These are phyloP conservation scores for Rhyacichthys aspro DNA, from an alignment of 2,797 vertebrate genomes.

Conservation along the genomic window DNA sequence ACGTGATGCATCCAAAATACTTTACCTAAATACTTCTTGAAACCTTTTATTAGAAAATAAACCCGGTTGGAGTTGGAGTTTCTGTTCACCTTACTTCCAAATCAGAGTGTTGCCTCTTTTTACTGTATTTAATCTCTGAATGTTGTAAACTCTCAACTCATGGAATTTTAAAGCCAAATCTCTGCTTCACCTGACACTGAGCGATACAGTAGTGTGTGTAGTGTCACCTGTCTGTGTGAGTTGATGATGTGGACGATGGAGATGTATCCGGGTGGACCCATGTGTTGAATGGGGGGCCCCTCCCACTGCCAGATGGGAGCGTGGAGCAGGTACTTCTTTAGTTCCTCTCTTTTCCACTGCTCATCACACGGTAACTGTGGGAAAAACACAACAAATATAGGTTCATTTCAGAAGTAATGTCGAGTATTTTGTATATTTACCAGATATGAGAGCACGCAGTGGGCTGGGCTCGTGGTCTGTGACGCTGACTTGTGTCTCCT, in stretches of 20 bases:
- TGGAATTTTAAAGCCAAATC: too few species aligned
- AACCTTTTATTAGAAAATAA: too few species aligned
- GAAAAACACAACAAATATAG: constrained; percentile 1
- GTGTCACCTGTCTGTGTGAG: constrained; percentile 71
- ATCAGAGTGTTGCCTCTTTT: too few species aligned
- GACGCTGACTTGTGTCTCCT: constrained; percentile 71
- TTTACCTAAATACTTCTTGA: too few species aligned
- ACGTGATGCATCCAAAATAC: too few species aligned
- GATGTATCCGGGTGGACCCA: constrained; percentile 78
- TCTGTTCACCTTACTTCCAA: too few species aligned
- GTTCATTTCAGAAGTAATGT: too few species aligned
- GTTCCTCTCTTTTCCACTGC: constrained; percentile 83
- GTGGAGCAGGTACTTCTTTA: constrained; percentile 75
- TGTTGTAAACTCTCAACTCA: too few species aligned
- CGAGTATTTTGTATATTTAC: constrained; percentile 45
- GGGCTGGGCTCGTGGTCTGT: constrained; percentile 70
- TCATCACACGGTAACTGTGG: constrained; percentile 84
- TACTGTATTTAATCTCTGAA: too few species aligned
- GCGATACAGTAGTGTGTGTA: too few species aligned
- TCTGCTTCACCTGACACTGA: neutral
- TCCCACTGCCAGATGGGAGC: constrained; percentile 83
- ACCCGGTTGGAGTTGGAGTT: too few species aligned
- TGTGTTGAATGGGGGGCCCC: constrained; percentile 84
- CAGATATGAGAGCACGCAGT: constrained; percentile 78
- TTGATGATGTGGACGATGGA: constrained; percentile 78